Evolutionary conservation across 1,140 invertebrate genomes (phyloP).

Genomic region (Periplaneta americana): DNA sequence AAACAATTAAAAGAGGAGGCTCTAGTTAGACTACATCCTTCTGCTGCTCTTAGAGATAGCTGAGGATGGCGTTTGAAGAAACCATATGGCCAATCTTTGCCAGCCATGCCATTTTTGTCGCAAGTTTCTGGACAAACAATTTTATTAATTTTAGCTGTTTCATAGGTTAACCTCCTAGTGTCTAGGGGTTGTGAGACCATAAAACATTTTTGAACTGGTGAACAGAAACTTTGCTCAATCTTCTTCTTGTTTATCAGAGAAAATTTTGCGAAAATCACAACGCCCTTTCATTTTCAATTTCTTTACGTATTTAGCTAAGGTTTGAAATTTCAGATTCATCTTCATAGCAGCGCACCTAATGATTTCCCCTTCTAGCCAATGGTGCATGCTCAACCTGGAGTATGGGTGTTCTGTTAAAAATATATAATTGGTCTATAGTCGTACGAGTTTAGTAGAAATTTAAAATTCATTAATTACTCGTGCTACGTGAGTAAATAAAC

Average conservation of each 20-base stretch:
- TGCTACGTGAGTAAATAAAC: no score
- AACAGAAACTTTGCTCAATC: background rate
- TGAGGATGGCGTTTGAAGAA: background rate
- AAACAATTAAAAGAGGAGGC: background rate
- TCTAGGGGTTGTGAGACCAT: background rate
- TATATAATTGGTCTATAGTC: no score
- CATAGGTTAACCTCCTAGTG: background rate
- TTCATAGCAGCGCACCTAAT: background rate
- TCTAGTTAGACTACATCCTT: constrained; percentile 2
- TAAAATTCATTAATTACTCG: no score
- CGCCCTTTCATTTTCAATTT: background rate
- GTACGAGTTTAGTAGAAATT: no score
- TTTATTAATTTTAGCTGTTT: constrained; percentile 3
- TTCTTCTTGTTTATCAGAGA: background rate
- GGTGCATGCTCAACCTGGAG: no score
- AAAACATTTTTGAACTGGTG: constrained; percentile 6
- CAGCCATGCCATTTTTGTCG: constrained; percentile 1
- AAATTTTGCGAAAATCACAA: background rate
- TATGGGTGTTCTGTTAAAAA: no score
- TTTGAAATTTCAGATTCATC: background rate
- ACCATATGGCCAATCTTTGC: background rate
- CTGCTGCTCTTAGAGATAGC: background rate
- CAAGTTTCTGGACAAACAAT: constrained; percentile 3
- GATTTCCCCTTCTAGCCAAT: no score
- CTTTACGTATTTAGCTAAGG: background rate